Conservation (phyloP, 2,888 invertebrate genomes). For the Dascillus cervinus region DNA sequence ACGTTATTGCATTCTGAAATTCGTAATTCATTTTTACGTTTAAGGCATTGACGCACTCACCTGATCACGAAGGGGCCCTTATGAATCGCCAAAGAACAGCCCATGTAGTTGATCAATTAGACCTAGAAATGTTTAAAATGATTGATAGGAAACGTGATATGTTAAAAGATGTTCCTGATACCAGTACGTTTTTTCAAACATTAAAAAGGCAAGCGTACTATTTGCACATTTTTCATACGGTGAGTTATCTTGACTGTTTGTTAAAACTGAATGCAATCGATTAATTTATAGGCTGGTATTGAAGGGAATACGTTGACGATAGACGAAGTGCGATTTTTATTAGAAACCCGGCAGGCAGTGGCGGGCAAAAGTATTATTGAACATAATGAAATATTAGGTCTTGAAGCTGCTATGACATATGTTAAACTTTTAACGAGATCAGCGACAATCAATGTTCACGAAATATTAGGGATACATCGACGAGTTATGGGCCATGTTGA, state of each 20-base stretch:
- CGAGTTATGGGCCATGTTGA: constrained; percentile 93
- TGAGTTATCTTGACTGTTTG: constrained; percentile 17
- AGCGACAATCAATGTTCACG: constrained; percentile 70
- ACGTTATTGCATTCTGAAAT: too few species aligned
- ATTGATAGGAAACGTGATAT: constrained; percentile 81
- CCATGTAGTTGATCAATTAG: constrained; percentile 82
- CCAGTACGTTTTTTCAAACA: constrained; percentile 69
- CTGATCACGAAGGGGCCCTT: constrained; percentile 72
- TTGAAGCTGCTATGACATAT: constrained; percentile 92
- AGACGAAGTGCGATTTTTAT: constrained; percentile 80
- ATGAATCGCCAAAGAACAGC: constrained; percentile 78
- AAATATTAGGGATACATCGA: constrained; percentile 87
- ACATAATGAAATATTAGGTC: constrained; percentile 92
- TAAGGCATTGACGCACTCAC: constrained; percentile 70
- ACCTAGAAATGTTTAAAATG: constrained; percentile 65
- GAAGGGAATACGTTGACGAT: constrained; percentile 97
- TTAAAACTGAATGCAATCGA: constrained; percentile 1
- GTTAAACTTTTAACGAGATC: constrained; percentile 73
- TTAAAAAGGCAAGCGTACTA: constrained; percentile 94
- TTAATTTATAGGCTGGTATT: constrained; percentile 61
- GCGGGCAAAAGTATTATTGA: constrained; percentile 90
- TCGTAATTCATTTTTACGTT: constrained; percentile 2
- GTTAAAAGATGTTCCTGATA: constrained; percentile 67
- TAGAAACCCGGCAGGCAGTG: constrained; percentile 84
- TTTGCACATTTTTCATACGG: constrained; percentile 93